Evolutionary conservation across 2,797 vertebrate species (phyloP).

Genomic region (Anguilla obscura): DNA sequence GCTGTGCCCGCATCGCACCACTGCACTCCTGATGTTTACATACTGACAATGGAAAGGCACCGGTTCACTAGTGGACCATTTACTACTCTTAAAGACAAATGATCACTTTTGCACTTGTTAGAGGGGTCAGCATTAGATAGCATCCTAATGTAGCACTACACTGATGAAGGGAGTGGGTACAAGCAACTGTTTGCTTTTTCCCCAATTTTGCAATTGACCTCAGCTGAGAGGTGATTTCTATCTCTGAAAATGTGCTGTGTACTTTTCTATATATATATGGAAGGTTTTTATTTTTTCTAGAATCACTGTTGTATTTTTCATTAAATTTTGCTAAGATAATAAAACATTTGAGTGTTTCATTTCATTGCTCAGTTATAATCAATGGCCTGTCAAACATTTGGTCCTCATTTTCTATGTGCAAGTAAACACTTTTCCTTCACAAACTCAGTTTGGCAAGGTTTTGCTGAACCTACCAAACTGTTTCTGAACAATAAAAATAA

Average conservation of each 20-base stretch:
- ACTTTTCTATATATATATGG: constrained; percentile 34
- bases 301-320: constrained; percentile 43
- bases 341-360: not conserved
- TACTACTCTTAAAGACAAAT: not conserved
- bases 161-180: not conserved
- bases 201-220: not conserved
- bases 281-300: constrained; percentile 30
- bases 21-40: not conserved
- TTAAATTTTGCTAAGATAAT: constrained; percentile 49
- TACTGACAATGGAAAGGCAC: not conserved
- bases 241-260: constrained; percentile 11
- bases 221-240: not conserved
- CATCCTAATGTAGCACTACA: not conserved
- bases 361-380: not conserved
- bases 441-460: not conserved
- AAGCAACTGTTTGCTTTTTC: not conserved
- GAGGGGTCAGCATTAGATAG: not conserved
- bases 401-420: not conserved
- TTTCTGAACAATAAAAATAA: not conserved
- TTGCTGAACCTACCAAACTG: no score
- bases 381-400: not conserved
- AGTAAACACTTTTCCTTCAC: not conserved
- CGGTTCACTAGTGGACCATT: constrained; percentile 19
- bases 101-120: not conserved
- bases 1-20: not conserved